Conservation (phyloP, 2,888 invertebrate species). For the Notocelia uddmanniana region DNA sequence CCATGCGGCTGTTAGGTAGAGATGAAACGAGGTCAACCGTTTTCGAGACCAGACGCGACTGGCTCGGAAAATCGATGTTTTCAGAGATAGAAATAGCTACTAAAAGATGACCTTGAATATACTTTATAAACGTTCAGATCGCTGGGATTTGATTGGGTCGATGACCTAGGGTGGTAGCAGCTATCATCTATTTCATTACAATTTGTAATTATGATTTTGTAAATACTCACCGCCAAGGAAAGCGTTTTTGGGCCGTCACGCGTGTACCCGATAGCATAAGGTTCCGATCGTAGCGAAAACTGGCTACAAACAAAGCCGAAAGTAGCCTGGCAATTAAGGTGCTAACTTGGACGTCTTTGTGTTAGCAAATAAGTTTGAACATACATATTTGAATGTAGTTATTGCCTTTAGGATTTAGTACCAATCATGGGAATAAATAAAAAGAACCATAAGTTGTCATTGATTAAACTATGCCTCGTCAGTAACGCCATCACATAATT, state of each 20-base stretch:
- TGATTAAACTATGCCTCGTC: no score
- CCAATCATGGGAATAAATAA: no score
- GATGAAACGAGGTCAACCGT: slow-evolving; percentile 40
- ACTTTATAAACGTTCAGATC: neutral
- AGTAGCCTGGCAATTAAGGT: neutral
- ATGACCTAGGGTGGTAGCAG: neutral
- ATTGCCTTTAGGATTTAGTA: no score
- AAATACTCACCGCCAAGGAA: neutral
- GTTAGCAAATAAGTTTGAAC: no score
- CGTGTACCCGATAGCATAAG: neutral
- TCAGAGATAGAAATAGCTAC: slow-evolving; percentile 20
- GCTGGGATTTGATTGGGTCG: slow-evolving; percentile 18
- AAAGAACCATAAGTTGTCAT: no score
- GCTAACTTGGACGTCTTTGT: no score
- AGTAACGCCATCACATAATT: no score
- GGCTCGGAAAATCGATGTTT: slow-evolving; percentile 23
- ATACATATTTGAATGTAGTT: no score
- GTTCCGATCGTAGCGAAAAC: neutral
- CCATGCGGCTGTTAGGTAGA: slow-evolving; percentile 17
- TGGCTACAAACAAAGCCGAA: neutral
- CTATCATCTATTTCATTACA: neutral
- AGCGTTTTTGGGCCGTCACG: neutral
- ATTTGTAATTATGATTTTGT: slow-evolving; percentile 1
- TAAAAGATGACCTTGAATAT: slow-evolving; percentile 25
- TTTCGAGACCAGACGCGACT: slow-evolving; percentile 30